phyloP scores from a whole-genome alignment of 2,113 vertebrate genomes.

The Stegostoma tigrinum region DNA sequence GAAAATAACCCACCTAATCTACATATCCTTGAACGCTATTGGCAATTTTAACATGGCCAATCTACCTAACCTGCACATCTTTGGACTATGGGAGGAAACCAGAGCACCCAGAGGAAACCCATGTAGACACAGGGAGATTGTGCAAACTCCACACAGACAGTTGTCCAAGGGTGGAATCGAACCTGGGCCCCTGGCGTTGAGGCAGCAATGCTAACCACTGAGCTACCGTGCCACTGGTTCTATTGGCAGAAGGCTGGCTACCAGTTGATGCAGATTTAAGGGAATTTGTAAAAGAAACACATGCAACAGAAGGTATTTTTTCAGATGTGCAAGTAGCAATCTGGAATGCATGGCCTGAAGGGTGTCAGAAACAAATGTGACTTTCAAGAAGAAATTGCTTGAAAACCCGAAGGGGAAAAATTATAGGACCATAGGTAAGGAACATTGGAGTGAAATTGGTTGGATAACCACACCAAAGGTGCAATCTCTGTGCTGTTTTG shows the following conservation, averaged over 20 bases:
- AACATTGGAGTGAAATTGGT: neutral
- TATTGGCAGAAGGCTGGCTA: neutral
- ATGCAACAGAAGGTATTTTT: neutral
- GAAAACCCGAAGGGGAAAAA: neutral
- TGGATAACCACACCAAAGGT: neutral
- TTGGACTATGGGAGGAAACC: too few species aligned
- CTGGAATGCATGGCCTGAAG: neutral
- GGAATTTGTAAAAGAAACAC: neutral
- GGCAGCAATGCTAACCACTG: too few species aligned
- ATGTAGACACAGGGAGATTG: too few species aligned
- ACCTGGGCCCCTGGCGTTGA: too few species aligned
- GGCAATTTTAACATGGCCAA: too few species aligned
- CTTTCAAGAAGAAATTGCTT: neutral
- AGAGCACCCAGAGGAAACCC: too few species aligned
- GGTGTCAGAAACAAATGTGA: neutral
- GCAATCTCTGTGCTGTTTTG: neutral
- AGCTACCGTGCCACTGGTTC: neutral
- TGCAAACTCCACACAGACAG: too few species aligned
- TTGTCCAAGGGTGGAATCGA: too few species aligned
- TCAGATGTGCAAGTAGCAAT: neutral
- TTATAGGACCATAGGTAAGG: neutral
- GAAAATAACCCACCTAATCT: too few species aligned
- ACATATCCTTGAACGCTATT: too few species aligned
- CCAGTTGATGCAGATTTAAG: neutral
- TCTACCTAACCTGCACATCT: too few species aligned